These are phyloP conservation scores for Herminia tarsipennalis DNA, from an alignment of 2,888 invertebrate genomes.

Conservation along the genomic window DNA sequence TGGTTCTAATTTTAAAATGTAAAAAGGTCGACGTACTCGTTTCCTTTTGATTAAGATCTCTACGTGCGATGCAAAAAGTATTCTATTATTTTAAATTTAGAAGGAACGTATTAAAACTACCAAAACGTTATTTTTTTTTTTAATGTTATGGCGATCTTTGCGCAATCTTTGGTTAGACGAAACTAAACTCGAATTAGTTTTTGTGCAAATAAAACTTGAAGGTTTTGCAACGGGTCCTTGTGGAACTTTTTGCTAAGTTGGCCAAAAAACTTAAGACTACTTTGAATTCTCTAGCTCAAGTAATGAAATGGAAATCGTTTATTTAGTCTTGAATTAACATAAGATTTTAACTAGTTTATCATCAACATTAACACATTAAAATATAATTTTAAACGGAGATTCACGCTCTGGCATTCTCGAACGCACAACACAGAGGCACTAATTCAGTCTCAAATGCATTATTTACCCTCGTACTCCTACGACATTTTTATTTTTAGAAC, in stretches of 20 bases:
- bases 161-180: slow-evolving; percentile 32
- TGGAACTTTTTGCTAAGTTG: slow-evolving; percentile 34
- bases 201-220: slow-evolving; percentile 18
- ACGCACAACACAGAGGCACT: slow-evolving; percentile 8
- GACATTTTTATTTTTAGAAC: slow-evolving; percentile 44
- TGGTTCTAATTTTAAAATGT: slow-evolving; percentile 7
- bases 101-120: no score
- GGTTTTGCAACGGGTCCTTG: slow-evolving; percentile 13
- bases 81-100: no score
- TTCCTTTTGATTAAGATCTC: slow-evolving; percentile 17
- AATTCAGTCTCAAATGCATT: slow-evolving; percentile 27
- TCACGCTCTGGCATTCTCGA: neutral
- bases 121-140: no score
- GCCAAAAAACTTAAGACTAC: slow-evolving; percentile 1
- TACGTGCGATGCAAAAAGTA: neutral
- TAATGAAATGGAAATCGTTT: neutral
- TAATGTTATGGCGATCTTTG: slow-evolving; percentile 15
- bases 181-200: slow-evolving; percentile 26
- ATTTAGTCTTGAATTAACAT: no score
- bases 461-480: slow-evolving; percentile 50
- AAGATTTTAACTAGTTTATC: no score
- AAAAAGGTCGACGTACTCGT: slow-evolving; percentile 18
- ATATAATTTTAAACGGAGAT: neutral
- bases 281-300: neutral
- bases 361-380: neutral